A percentile compares a stretch with the other conserved stretches of the same genome.
These are phyloP conservation scores for Lathronympha strigana DNA, from an alignment of 2,888 invertebrate genomes.

Conservation along the genomic window DNA sequence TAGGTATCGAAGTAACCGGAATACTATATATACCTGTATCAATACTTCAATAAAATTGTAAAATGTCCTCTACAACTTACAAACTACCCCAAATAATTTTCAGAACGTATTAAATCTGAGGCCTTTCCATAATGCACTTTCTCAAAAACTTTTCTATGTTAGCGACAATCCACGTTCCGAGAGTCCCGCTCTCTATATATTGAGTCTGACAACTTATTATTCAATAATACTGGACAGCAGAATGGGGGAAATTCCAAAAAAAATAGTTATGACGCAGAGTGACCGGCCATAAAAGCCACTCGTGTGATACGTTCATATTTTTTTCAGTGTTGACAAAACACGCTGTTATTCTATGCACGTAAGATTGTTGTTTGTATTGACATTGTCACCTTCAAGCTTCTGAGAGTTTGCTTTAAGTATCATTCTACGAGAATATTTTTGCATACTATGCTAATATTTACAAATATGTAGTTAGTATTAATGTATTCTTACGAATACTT, in stretches of 20 bases:
- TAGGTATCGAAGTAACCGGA: too few species aligned
- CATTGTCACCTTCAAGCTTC: constrained; percentile 50
- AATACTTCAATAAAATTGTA: too few species aligned
- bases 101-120: too few species aligned
- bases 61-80: too few species aligned
- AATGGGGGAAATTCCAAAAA: neutral
- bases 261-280: neutral
- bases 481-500: too few species aligned
- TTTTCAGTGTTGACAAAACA: constrained; percentile 66
- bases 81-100: too few species aligned
- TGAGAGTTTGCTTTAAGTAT: neutral
- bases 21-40: too few species aligned
- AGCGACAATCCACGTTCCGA: neutral
- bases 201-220: neutral
- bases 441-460: too few species aligned
- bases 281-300: constrained; percentile 1
- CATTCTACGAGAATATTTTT: neutral
- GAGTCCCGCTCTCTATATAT: neutral
- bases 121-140: too few species aligned
- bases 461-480: too few species aligned
- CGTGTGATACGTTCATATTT: constrained; percentile 30
- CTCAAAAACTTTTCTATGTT: neutral
- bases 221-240: neutral
- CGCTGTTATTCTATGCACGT: constrained; percentile 66
- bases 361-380: constrained; percentile 67